Evolutionary conservation across 2,113 vertebrate genomes (phyloP), one percentile per base, ranked within the genome.

Genomic region (Hassar affinis): DNA sequence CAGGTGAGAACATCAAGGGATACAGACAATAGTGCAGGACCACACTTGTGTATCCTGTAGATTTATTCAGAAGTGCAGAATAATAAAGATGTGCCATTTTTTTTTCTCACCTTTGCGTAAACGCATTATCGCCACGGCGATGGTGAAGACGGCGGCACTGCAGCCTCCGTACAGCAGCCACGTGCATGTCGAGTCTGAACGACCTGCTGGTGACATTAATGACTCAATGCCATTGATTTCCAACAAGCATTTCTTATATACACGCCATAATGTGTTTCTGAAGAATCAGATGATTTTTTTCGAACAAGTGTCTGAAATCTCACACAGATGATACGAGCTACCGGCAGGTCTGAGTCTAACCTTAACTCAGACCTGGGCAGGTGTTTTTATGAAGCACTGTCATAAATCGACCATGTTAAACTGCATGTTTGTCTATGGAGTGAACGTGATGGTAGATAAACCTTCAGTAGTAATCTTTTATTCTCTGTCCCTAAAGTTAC

Each of bases 71-170:
- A 30, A 6, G 3, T 52, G 3, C 1, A 33, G n/a, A 52, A 9
- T 76, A 15, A 11, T 18, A 18, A 64, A 64, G 27, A 30, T 4
- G 2, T 38, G 57, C 11, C 10, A 45, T 17, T 83, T 42, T 47
- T 45, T 10, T 59, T n/a, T n/a, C n/a, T 81, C 59, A 88, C 87
- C 87, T 83, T 52, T 59, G 47, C 49, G 6, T 59, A 83, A 80
- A 80, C 22, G 78, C 27, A 85, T 51, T 15, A 78, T 0, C 0
- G n/a, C 8, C 20, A 80, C 68, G 17, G 49, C 27, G 5, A 85
- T 1, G 8, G 25, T 22, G 45, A 88, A n/a, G 27, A 83, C 8
- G 6, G 4, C 71, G 68, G 62, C 38, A 1, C 61, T 35, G 25
- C 30, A 56, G 47, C 15, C 56, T 72, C 69, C 78, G 42, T 56